A percentile compares a stretch with the other conserved stretches of the same genome.
Conservation (phyloP, 2,888 invertebrate genomes). For the Cordylochernes scorpioides region DNA sequence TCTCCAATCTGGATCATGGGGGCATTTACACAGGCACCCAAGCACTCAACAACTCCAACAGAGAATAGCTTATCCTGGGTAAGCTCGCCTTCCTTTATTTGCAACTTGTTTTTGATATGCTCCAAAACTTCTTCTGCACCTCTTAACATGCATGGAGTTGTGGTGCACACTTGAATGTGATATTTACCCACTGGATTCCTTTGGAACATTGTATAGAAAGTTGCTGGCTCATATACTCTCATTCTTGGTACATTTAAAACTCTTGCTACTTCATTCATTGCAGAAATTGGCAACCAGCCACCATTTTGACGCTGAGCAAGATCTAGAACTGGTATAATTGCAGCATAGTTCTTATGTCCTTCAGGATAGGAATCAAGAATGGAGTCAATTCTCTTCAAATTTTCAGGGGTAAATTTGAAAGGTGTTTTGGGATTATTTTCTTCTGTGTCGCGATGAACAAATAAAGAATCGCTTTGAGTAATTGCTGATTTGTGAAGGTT, state of each 20-base stretch:
- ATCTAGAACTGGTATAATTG: constrained; percentile 84
- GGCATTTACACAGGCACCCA: constrained; percentile 98
- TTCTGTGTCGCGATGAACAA: constrained; percentile 49
- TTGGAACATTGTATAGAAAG: constrained; percentile 99
- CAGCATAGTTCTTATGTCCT: constrained; percentile 63
- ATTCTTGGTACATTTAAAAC: constrained; percentile 66
- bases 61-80: constrained; percentile 65
- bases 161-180: constrained; percentile 84
- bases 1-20: constrained; percentile 96
- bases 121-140: constrained; percentile 77
- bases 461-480: constrained; percentile 8
- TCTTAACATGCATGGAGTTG: constrained; percentile 91
- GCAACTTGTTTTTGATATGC: constrained; percentile 41
- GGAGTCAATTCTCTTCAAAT: constrained; percentile 59
- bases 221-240: constrained; percentile 98
- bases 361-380: constrained; percentile 77
- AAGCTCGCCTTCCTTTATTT: constrained; percentile 44
- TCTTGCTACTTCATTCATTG: constrained; percentile 46
- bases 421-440: constrained; percentile 60
- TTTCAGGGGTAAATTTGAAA: constrained; percentile 71
- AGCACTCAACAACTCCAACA: constrained; percentile 87
- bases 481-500: too few relatives aligned
- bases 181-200: constrained; percentile 78
- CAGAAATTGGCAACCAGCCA: constrained; percentile 18
- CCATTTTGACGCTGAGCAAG: constrained; percentile 86